Conservation (phyloP, 2,888 invertebrate species). For the Geotrupes spiniger region DNA sequence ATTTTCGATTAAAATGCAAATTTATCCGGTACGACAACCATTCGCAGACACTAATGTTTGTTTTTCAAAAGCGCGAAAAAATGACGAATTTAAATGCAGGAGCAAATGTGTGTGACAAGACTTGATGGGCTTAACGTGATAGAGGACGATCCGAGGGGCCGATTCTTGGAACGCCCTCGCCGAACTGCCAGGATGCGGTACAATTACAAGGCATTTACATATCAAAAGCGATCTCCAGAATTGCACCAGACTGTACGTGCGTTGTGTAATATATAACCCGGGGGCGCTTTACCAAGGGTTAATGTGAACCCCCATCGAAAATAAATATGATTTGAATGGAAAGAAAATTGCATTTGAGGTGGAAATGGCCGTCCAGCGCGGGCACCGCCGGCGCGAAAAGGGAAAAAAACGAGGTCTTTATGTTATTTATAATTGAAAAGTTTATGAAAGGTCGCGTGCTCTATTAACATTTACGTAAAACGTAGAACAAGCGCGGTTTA, state of each 20-base stretch:
- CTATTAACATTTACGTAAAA: too few species aligned
- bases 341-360: conserved; percentile 18
- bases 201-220: conserved; percentile 42
- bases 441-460: too few species aligned
- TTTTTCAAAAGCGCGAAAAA: conserved; percentile 11
- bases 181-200: conserved; percentile 30
- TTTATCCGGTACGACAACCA: conserved; percentile 3
- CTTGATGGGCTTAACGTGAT: conserved; percentile 23
- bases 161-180: conserved; percentile 25
- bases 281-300: not conserved
- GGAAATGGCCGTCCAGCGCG: not conserved
- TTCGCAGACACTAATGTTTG: conserved; percentile 1
- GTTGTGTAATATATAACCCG: conserved; percentile 19
- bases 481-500: too few species aligned
- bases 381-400: too few species aligned
- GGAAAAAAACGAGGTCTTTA: too few species aligned
- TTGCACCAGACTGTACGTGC: conserved; percentile 24
- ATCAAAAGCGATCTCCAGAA: conserved; percentile 42
- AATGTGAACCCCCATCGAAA: conserved; percentile 4
- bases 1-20: conserved; percentile 20
- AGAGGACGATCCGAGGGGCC: conserved; percentile 23
- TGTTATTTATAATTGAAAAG: too few species aligned
- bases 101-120: conserved; percentile 16
- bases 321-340: conserved; percentile 17
- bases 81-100: conserved; percentile 17